Evolutionary conservation across 2,888 invertebrate species (phyloP).

Genomic region (Apodemia hepburni): DNA sequence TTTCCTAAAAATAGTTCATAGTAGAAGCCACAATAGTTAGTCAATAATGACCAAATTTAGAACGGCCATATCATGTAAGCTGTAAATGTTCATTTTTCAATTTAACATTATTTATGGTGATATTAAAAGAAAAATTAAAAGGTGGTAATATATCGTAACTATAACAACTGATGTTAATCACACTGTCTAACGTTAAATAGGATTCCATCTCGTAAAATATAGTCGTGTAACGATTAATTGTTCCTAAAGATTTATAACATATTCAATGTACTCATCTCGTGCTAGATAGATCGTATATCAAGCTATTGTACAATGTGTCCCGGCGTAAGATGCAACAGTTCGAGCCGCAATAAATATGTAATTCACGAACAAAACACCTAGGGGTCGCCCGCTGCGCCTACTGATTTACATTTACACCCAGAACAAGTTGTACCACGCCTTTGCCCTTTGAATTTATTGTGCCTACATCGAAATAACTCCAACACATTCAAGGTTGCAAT

Average conservation of each 20-base stretch:
- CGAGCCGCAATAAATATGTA: conserved; percentile 56
- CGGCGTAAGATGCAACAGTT: conserved; percentile 39
- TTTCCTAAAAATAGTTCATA: too few relatives aligned
- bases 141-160: background rate
- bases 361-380: conserved; percentile 64
- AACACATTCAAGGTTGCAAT: conserved; percentile 30
- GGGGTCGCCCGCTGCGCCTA: conserved; percentile 72
- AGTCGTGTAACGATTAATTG: background rate
- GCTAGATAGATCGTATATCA: conserved; percentile 27
- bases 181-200: background rate
- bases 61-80: too few relatives aligned
- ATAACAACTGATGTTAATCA: background rate
- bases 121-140: conserved; percentile 7
- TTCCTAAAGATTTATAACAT: conserved; percentile 9
- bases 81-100: too few relatives aligned
- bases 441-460: conserved; percentile 69
- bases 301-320: conserved; percentile 27
- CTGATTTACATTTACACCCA: conserved; percentile 63
- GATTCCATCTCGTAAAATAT: background rate
- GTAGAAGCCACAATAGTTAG: too few relatives aligned
- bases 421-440: conserved; percentile 60
- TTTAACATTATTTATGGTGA: too few relatives aligned
- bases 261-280: conserved; percentile 26
- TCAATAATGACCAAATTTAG: too few relatives aligned
- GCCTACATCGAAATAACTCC: conserved; percentile 55